These are phyloP conservation scores for Tetramorium alpestre DNA, from an alignment of 1,140 invertebrate species.

Conservation along the genomic window DNA sequence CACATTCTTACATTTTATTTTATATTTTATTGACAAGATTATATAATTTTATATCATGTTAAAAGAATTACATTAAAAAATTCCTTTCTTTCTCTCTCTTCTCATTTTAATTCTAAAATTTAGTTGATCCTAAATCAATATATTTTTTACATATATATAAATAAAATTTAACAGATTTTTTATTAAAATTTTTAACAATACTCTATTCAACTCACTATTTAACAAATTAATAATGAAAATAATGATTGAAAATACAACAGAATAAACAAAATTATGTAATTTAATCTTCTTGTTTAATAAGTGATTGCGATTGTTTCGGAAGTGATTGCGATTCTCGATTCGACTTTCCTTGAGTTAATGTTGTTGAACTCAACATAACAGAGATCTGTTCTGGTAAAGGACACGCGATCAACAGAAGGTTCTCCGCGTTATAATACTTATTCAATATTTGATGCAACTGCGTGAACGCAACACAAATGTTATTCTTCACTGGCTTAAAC, in stretches of 20 bases:
- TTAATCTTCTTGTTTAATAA: constrained; percentile 46
- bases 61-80: not conserved
- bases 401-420: constrained; percentile 93
- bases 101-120: constrained; percentile 2
- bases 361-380: constrained; percentile 93
- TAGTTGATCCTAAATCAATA: not conserved
- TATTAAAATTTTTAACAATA: not conserved
- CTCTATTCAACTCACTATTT: not conserved
- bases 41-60: not conserved
- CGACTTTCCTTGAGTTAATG: constrained; percentile 83
- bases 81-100: not conserved
- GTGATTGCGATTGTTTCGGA: constrained; percentile 61
- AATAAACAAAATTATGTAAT: not conserved
- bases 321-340: constrained; percentile 43
- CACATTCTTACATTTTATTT: not conserved
- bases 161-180: not conserved
- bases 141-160: not conserved
- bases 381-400: constrained; percentile 96
- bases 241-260: not conserved
- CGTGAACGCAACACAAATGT: constrained; percentile 94
- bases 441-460: constrained; percentile 92
- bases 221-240: not conserved
- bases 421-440: constrained; percentile 92
- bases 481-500: constrained; percentile 97
- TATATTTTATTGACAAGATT: not conserved